phyloP scores from a whole-genome alignment of 2,797 vertebrate genomes.

The Chaetodon trifasciatus region DNA sequence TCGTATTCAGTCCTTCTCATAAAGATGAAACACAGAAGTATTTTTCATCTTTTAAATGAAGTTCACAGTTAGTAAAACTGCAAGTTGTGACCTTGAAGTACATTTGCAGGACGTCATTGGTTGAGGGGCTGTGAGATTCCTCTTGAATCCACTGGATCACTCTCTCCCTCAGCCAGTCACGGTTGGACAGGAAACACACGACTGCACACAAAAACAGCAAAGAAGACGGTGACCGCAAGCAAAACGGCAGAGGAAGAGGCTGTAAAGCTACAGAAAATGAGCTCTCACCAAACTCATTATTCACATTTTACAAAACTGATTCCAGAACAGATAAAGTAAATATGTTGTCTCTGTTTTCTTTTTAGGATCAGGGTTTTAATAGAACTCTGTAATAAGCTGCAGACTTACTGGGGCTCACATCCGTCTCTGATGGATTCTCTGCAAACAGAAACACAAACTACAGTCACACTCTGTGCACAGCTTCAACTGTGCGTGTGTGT shows the following conservation, averaged over 20 bases:
- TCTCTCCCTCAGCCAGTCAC: conserved; percentile 64
- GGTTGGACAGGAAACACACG: conserved; percentile 69
- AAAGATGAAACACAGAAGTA: too few species aligned
- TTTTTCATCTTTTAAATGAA: too few species aligned
- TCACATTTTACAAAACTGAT: too few species aligned
- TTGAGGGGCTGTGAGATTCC: conserved; percentile 13
- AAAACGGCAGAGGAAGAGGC: too few species aligned
- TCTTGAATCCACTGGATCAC: conserved; percentile 70
- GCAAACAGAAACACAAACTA: conserved; percentile 29
- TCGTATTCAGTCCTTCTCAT: too few species aligned
- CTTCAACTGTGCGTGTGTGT: neutral
- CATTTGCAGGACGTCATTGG: conserved; percentile 28
- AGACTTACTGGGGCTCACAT: conserved; percentile 67
- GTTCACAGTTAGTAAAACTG: too few species aligned
- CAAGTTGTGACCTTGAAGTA: conserved; percentile 63
- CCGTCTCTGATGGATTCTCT: conserved; percentile 45
- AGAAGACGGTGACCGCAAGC: neutral
- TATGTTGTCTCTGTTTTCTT: too few species aligned
- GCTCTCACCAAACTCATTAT: too few species aligned
- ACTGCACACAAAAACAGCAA: conserved; percentile 35
- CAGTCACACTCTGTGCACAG: neutral
- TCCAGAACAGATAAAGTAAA: too few species aligned
- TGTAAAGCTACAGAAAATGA: too few species aligned
- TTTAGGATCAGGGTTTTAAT: too few species aligned
- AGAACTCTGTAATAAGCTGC: neutral